Evolutionary conservation across 2,113 vertebrate genomes (phyloP).

Genomic region (Nibea albiflora): DNA sequence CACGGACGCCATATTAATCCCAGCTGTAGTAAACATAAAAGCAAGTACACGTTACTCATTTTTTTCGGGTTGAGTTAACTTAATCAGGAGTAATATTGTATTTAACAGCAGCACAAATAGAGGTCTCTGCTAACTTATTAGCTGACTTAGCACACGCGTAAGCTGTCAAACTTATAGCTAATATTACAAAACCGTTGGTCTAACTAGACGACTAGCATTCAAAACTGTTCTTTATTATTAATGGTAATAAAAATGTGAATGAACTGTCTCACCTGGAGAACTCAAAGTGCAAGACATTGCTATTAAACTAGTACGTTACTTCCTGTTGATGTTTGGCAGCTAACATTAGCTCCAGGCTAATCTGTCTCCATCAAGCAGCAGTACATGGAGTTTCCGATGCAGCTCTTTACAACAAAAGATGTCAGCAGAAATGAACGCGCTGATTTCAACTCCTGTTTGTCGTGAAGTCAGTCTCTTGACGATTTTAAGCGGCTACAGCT

Average conservation of each 20-base stretch:
- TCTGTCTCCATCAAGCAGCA: slow-evolving; percentile 17
- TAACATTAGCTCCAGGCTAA: slow-evolving; percentile 65
- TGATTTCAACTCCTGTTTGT: not conserved
- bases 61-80: not conserved
- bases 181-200: not conserved
- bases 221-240: not conserved
- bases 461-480: not conserved
- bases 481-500: not conserved
- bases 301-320: slow-evolving; percentile 48
- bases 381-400: not conserved
- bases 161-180: not conserved
- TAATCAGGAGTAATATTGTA: not conserved
- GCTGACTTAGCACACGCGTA: slow-evolving; percentile 1
- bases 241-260: not conserved
- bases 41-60: not conserved
- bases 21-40: not conserved
- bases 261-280: slow-evolving; percentile 66
- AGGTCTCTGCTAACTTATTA: slow-evolving; percentile 21
- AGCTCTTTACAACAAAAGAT: not conserved
- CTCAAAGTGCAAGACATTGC: slow-evolving; percentile 70
- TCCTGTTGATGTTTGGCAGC: slow-evolving; percentile 76
- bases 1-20: not conserved
- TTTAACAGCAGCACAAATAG: not conserved
- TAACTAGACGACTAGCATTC: not conserved
- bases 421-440: not conserved